These are phyloP conservation scores for Alouatta palliata DNA, from an alignment of 2,113 vertebrate species.

Conservation along the genomic window DNA sequence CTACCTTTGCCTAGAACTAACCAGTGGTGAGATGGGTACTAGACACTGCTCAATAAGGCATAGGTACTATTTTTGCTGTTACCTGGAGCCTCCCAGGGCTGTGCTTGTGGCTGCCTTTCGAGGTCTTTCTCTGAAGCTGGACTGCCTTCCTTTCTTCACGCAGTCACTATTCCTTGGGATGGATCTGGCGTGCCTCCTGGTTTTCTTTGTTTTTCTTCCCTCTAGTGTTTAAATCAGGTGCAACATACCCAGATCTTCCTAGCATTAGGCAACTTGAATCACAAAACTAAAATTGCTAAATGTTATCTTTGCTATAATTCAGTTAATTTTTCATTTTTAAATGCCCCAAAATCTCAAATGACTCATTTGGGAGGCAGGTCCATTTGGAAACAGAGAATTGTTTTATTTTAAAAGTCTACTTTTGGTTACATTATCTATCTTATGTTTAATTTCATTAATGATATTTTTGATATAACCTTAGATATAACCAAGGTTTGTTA, in stretches of 20 bases:
- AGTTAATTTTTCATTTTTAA: background rate
- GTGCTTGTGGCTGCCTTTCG: no score
- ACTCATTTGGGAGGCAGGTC: background rate
- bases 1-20: background rate
- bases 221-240: background rate
- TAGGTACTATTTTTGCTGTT: background rate
- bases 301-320: background rate
- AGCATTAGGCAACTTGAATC: background rate
- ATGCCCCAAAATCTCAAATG: background rate
- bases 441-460: background rate
- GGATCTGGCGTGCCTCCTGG: accelerated
- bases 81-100: background rate
- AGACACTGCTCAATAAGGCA: background rate
- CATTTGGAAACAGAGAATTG: background rate
- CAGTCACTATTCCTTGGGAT: accelerated
- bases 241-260: background rate
- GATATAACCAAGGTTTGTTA: background rate
- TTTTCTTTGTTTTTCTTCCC: background rate
- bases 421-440: no score
- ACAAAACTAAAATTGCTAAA: background rate
- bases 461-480: background rate
- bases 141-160: no score
- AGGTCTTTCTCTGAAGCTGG: background rate
- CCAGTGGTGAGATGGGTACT: accelerated
- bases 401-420: no score